phyloP scores from a whole-genome alignment of 2,888 invertebrate genomes.

The Caenorhabditis macrosperma region DNA sequence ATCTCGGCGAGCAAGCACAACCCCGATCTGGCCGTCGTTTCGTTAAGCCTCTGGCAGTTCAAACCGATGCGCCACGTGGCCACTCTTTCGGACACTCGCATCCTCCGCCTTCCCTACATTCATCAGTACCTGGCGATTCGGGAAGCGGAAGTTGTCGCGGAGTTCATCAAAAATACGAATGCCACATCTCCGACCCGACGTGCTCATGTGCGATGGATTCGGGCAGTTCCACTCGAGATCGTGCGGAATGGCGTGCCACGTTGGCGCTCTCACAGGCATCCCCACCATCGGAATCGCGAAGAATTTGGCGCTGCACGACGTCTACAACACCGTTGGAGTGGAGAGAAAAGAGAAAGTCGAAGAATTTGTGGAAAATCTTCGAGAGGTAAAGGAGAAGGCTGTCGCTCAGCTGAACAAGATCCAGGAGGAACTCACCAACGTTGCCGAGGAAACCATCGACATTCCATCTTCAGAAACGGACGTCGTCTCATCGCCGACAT shows the following conservation, averaged over 20 bases:
- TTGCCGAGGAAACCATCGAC: no score
- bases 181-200: constrained; percentile 81
- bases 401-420: no score
- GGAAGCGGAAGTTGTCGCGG: constrained; percentile 80
- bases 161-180: constrained; percentile 71
- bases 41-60: constrained; percentile 43
- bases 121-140: constrained; percentile 82
- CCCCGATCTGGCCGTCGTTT: constrained; percentile 30
- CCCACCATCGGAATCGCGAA: constrained; percentile 82
- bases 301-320: constrained; percentile 80
- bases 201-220: constrained; percentile 82
- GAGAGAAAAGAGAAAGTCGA: constrained; percentile 37
- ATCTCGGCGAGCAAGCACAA: constrained; percentile 39
- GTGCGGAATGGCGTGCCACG: constrained; percentile 82
- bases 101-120: constrained; percentile 81
- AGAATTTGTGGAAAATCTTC: constrained; percentile 21
- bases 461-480: no score
- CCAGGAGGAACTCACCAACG: no score
- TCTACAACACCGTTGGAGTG: constrained; percentile 74
- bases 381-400: constrained; percentile 10
- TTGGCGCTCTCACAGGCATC: constrained; percentile 81
- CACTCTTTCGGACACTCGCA: constrained; percentile 79
- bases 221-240: constrained; percentile 82
- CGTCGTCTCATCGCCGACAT: no score
- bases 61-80: constrained; percentile 78